Evolutionary conservation across 1,140 invertebrate genomes (phyloP), one percentile per base, ranked within the genome.

Genomic region (Drosophila pectinifera): DNA sequence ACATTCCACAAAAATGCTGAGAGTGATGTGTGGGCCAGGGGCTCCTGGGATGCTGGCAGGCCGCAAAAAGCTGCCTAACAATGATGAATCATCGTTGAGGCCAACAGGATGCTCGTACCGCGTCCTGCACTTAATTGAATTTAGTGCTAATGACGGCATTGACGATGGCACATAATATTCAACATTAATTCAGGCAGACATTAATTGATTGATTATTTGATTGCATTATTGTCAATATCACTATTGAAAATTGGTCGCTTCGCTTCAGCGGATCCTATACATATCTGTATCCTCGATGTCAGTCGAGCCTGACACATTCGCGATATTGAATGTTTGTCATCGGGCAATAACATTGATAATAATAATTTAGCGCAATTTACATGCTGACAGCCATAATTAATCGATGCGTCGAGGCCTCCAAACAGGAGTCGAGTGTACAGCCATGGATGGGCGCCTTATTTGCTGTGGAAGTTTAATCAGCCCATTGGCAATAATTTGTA

Each of bases 151-250:
- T 89, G 84, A 89, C 89, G 83, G 80, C 80, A 84, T 89, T 84
- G 84, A 84, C 58, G 80, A 80, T 80, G 80, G 79, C 73, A 80
- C 76, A 84, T 80, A 78, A 89, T 90, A 90, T 89, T 78, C 80
- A 68, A 69, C 62, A 90, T 90, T 89, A 89, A 89, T 85, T 90
- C 65, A 84, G 68, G 80, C 69, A 72, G 84, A 84, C 84, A 89
- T 77, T 89, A 88, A 88, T 88, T 88, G 84, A 88, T 88, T 88
- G 84, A 89, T 89, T 89, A 84, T 78, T 90, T 90, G 84, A 89
- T 89, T 89, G 85, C 85, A 89, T 89, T 89, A 89, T 89, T 90
- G 85, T 89, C 80, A 89, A 72, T 78, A 83, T 78, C 68, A 70
- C 85, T 74, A 89, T 80, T 84, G 84, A 62, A 89, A 80, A 72